Base-by-base conservation (phyloP, 2,888 invertebrate species). In the Pyrochroa serraticornis region DNA sequence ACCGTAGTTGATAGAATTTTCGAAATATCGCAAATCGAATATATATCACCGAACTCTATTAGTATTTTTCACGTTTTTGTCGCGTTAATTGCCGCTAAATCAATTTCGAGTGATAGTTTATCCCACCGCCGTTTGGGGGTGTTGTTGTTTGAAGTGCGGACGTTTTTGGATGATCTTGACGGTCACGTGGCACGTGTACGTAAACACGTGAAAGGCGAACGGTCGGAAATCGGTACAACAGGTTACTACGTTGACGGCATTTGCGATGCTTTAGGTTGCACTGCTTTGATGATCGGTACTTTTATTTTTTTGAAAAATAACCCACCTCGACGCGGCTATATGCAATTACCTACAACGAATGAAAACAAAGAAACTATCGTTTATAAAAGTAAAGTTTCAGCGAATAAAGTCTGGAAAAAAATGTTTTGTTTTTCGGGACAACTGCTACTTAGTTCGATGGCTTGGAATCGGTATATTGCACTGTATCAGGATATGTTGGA, bases 401-500 rank as follows among this genome's bases (percentile, higher is more conserved):
- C 86, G 32, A 86, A 85, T 50, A 85, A 87, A 64, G 85, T 91
- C 13, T 80, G 84, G 0, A 84, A 85, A 66, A 87, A 88, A 53
- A 76, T 91, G 13, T 79, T 86, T 9, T 81, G 88, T 65, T 87
- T 90, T 67, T 83, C 87, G 3, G 87, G 87, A 0, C 92, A 91
- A 74, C 82, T 93, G 74, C 73, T 91, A 44, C 76, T 92, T 0
- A 89, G 90, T 53, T 92, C 92, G 0, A 80, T 89, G 49, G 87
- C 89, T 6, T 93, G 93, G 93, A 93, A 93, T 80, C 84, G 92
- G 30, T 92, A 92, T 70, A 91, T 93, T 67, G 88, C 88, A 43
- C 78, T 89, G 3, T 93, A 92, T 72, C 91, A 92, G 68, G 86
- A 90, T 67, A 79, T 92, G 70, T 75, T 93, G 32, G 92, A 93